Conservation (phyloP, 2,797 vertebrate species). For the Meriones psammophilus region DNA sequence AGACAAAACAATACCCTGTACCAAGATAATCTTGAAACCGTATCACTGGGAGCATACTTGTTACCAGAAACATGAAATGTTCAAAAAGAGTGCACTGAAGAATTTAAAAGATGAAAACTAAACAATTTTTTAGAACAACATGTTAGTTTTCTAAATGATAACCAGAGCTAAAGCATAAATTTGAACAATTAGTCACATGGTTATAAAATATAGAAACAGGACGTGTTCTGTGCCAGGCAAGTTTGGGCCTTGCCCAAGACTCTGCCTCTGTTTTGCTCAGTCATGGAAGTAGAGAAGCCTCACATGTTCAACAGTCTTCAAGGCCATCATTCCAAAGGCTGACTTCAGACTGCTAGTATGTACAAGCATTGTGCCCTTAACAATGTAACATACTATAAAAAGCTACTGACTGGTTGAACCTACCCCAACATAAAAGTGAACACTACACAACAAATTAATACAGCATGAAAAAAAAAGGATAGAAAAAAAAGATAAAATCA, state of each 20-base stretch:
- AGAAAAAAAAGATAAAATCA: constrained; percentile 31
- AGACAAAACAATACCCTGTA: not conserved
- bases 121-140: constrained; percentile 52
- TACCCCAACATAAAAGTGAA: not conserved
- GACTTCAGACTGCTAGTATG: not conserved
- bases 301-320: not conserved
- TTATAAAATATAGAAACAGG: constrained; percentile 32
- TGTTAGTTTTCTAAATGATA: constrained; percentile 23
- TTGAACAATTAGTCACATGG: constrained; percentile 40
- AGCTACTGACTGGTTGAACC: not conserved
- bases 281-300: not conserved
- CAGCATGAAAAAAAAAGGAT: not conserved
- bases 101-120: constrained; percentile 42
- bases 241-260: not conserved
- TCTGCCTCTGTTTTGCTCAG: not conserved
- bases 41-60: constrained; percentile 4
- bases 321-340: constrained; percentile 10
- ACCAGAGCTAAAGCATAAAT: not conserved
- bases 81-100: constrained; percentile 16
- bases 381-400: not conserved
- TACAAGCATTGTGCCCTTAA: not conserved
- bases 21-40: constrained; percentile 57
- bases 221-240: constrained; percentile 2
- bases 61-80: constrained; percentile 68
- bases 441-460: not conserved